Percentiles rank a stretch among this genome's conserved stretches.
Evolutionary conservation across 2,888 invertebrate genomes (phyloP).

Genomic region (Copidosoma aretas): DNA sequence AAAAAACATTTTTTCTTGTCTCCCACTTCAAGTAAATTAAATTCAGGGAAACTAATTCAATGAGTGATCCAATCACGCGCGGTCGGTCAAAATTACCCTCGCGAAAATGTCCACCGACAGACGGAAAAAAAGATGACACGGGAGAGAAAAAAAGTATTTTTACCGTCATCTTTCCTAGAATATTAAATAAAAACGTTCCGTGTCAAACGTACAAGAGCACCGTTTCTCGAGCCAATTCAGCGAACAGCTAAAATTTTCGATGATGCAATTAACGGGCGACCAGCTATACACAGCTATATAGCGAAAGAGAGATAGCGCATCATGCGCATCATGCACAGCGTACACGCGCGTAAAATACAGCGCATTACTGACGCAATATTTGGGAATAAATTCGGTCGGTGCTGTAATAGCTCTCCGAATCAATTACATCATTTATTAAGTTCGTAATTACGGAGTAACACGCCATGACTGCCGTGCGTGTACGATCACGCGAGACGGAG

Average conservation of each 20-base stretch:
- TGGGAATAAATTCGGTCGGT: constrained; percentile 20
- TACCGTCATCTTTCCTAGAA: neutral
- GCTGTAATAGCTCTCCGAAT: constrained; percentile 24
- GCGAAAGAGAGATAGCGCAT: neutral
- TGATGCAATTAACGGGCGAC: constrained; percentile 21
- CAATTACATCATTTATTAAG: constrained; percentile 21
- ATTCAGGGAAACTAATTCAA: too few species aligned
- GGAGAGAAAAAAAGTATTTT: neutral
- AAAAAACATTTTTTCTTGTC: too few species aligned
- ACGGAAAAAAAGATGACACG: too few species aligned
- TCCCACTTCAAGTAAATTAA: too few species aligned
- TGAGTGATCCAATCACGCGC: too few species aligned
- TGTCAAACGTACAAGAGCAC: neutral
- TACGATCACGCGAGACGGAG: neutral
- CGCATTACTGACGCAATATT: constrained; percentile 22
- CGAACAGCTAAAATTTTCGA: constrained; percentile 14
- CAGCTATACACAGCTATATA: constrained; percentile 7
- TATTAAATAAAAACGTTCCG: too few species aligned
- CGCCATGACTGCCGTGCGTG: neutral
- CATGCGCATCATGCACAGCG: neutral
- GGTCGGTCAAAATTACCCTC: too few species aligned
- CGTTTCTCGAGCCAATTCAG: constrained; percentile 10
- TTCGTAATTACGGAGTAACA: constrained; percentile 16
- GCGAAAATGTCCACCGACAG: too few species aligned
- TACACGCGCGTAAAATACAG: neutral